Evolutionary conservation across 2,888 invertebrate species (phyloP), one percentile per base, ranked within the genome.

Genomic region (Xestia sexstrigata): DNA sequence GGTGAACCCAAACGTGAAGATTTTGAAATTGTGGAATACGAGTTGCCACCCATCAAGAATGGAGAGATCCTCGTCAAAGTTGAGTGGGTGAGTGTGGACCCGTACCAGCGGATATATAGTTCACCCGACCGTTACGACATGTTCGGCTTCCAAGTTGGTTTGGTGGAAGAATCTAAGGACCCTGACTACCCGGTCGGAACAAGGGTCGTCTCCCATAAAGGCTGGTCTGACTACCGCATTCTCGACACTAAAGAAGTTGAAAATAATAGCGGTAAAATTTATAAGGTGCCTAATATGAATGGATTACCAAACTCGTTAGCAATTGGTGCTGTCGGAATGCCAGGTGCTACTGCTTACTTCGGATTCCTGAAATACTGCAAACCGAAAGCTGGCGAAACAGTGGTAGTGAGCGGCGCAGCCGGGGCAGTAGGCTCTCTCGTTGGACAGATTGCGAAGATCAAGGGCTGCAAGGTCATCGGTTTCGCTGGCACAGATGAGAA

Each of bases 341-440:
- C 98, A 17, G 98, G 98, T 95, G 97, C 97, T 66, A 97, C 98
- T 0, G 98, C 98, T 0, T 98, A 98, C 90, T 98, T 98, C 90
- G 98, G 98, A 17, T 95, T 98, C 17, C 87, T 97, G 72, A 97
- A 98, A 79, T 88, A 98, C 49, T 98, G 98, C 88, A 92, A 97
- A 70, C 98, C 98, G 0, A 97, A 98, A 92, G 88, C 96, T 13
- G 98, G 98, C 1, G 98, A 98, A 90, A 97, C 97, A 0, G 97
- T 98, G 0, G 97, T 98, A 0, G 97, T 98, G 6, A 97, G 97
- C 4, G 97, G 97, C 0, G 98, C 98, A 7, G 98, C 98, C 1
- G 98, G 98, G 11, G 98, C 98, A 17, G 98, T 98, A 5, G 98
- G 98, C 6, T 97, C 97, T 78, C 91, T 97, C 20, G 98, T 98